phyloP scores from a whole-genome alignment of 2,797 vertebrate genomes.

The Acipenser oxyrinchus region DNA sequence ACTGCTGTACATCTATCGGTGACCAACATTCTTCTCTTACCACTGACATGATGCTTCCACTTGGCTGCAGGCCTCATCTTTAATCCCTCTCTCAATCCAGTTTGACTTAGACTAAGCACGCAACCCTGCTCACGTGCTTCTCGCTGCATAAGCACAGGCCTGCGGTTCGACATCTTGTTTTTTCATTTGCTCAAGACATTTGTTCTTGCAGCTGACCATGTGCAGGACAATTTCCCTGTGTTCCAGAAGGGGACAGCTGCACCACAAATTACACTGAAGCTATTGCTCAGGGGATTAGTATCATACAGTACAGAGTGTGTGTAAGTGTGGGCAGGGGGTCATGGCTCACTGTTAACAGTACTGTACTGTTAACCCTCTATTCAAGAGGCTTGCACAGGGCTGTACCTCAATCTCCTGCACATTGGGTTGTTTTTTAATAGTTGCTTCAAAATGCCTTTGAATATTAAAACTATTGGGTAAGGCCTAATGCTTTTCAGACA shows the following conservation, averaged over 20 bases:
- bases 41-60: constrained; percentile 43
- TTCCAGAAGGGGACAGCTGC: constrained; percentile 59
- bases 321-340: constrained; percentile 45
- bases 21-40: constrained; percentile 38
- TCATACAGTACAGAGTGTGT: constrained; percentile 51
- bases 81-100: constrained; percentile 28
- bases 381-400: not conserved
- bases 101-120: constrained; percentile 26
- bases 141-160: constrained; percentile 35
- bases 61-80: constrained; percentile 42
- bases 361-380: constrained; percentile 61
- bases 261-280: constrained; percentile 49
- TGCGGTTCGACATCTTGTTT: constrained; percentile 53
- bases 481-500: no score
- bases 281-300: constrained; percentile 65
- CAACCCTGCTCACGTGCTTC: constrained; percentile 35
- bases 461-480: no score
- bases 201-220: constrained; percentile 56
- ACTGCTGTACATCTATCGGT: constrained; percentile 7
- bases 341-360: constrained; percentile 39
- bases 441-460: no score
- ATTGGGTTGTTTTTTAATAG: no score
- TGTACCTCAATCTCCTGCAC: not conserved
- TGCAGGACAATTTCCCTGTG: constrained; percentile 49
- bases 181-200: constrained; percentile 55